Evolutionary conservation across 2,888 invertebrate genomes (phyloP).

Genomic region (Chymomyza caudatula): DNA sequence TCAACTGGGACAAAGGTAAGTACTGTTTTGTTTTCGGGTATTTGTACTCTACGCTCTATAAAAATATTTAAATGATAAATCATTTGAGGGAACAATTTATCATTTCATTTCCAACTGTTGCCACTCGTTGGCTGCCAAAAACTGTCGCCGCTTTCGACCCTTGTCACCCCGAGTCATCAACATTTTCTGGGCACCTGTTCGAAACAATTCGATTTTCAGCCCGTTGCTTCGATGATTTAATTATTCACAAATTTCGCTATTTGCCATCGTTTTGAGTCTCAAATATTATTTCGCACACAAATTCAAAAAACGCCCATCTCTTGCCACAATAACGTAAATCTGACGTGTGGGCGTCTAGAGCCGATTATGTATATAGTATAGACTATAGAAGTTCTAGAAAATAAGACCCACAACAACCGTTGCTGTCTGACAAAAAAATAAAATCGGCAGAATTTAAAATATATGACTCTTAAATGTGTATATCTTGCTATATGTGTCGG

Average conservation of each 20-base stretch:
- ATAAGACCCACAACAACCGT: not conserved
- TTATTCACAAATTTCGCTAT: slow-evolving; percentile 41
- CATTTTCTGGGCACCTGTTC: slow-evolving; percentile 55
- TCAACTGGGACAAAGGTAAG: slow-evolving; percentile 87
- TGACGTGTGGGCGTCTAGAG: slow-evolving; percentile 48
- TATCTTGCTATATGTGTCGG: slow-evolving; percentile 31
- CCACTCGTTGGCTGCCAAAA: slow-evolving; percentile 37
- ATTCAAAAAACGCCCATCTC: not conserved
- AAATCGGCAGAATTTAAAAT: slow-evolving; percentile 9
- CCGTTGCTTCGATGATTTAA: slow-evolving; percentile 65
- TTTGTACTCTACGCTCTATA: not conserved
- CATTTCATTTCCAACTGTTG: slow-evolving; percentile 52
- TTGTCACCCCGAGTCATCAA: slow-evolving; percentile 20
- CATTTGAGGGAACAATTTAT: slow-evolving; percentile 6
- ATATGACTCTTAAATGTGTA: slow-evolving; percentile 25
- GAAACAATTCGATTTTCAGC: slow-evolving; percentile 64
- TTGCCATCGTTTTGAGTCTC: too few species aligned
- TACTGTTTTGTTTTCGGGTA: slow-evolving; percentile 5
- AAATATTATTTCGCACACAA: not conserved
- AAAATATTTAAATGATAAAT: not conserved
- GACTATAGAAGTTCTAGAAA: not conserved
- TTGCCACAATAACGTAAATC: slow-evolving; percentile 1
- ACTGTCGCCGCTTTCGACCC: slow-evolving; percentile 36
- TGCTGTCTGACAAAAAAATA: not conserved
- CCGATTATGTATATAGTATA: not conserved